These are phyloP conservation scores for Palythoa grandis DNA, from an alignment of 92 coral and sea anemone genomes.

Conservation along the genomic window DNA sequence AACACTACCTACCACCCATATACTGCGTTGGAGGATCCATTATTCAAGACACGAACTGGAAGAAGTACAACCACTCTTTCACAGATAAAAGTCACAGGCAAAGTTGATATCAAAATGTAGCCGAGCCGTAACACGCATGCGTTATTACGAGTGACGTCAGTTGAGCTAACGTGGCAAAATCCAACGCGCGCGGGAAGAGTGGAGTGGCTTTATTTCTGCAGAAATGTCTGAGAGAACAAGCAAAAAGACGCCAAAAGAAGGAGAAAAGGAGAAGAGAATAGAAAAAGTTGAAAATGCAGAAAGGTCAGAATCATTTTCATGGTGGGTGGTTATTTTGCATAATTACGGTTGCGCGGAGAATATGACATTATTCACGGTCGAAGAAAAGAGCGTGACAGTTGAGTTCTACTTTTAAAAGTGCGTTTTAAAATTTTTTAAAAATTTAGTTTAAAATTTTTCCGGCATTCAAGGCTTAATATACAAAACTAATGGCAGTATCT, in stretches of 20 bases:
- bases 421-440: too few relatives aligned
- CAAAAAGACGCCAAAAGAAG: constrained; percentile 23
- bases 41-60: neutral
- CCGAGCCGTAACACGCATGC: constrained; percentile 14
- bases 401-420: too few relatives aligned
- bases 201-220: neutral
- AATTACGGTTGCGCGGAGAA: neutral
- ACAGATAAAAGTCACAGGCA: constrained; percentile 2
- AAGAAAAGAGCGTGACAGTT: too few relatives aligned
- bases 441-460: too few relatives aligned
- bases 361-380: neutral
- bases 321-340: constrained; percentile 32
- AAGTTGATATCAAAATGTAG: constrained; percentile 1
- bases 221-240: neutral
- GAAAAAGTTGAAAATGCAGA: constrained; percentile 36
- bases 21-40: constrained; percentile 64
- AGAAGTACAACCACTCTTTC: constrained; percentile 9
- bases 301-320: constrained; percentile 47
- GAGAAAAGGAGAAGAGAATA: constrained; percentile 20
- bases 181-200: neutral
- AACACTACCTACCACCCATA: constrained; percentile 56
- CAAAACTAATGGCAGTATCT: too few relatives aligned
- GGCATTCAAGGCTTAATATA: too few relatives aligned
- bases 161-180: constrained; percentile 30
- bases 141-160: constrained; percentile 11